These are phyloP conservation scores for Andrena dorsata DNA, from an alignment of 2,888 invertebrate species.

Conservation along the genomic window DNA sequence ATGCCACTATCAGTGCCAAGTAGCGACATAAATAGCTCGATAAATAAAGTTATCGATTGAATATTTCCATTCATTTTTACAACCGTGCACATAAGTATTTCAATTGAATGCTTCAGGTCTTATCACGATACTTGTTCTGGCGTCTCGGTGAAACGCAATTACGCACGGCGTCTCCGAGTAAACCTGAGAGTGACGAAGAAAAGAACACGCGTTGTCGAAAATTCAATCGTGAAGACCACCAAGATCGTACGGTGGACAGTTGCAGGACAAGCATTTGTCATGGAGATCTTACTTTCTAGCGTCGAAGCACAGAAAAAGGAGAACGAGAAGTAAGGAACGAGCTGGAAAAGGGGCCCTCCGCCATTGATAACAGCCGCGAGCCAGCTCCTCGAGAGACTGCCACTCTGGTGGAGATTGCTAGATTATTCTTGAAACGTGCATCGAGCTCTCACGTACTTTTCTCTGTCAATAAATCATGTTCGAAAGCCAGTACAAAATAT, in stretches of 20 bases:
- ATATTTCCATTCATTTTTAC: slow-evolving; percentile 7
- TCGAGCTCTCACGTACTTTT: slow-evolving; percentile 24
- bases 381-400: slow-evolving; percentile 28
- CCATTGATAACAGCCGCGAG: slow-evolving; percentile 43
- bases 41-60: too few relatives aligned
- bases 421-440: slow-evolving; percentile 54
- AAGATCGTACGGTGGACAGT: slow-evolving; percentile 60
- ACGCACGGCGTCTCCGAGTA: neutral
- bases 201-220: slow-evolving; percentile 56
- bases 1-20: too few relatives aligned
- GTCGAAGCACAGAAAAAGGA: slow-evolving; percentile 54
- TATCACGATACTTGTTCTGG: neutral
- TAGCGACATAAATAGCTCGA: too few relatives aligned
- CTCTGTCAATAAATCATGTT: slow-evolving; percentile 62
- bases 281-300: slow-evolving; percentile 75
- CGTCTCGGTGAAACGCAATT: neutral
- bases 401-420: slow-evolving; percentile 51
- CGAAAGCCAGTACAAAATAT: slow-evolving; percentile 35
- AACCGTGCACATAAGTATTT: neutral
- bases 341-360: slow-evolving; percentile 9
- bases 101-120: too few relatives aligned
- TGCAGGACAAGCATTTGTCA: slow-evolving; percentile 75
- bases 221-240: slow-evolving; percentile 71
- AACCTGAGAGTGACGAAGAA: slow-evolving; percentile 15
- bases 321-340: slow-evolving; percentile 3